These are phyloP conservation scores for Drosophila sulfurigaster DNA, from an alignment of 1,140 invertebrate species.

Conservation along the genomic window DNA sequence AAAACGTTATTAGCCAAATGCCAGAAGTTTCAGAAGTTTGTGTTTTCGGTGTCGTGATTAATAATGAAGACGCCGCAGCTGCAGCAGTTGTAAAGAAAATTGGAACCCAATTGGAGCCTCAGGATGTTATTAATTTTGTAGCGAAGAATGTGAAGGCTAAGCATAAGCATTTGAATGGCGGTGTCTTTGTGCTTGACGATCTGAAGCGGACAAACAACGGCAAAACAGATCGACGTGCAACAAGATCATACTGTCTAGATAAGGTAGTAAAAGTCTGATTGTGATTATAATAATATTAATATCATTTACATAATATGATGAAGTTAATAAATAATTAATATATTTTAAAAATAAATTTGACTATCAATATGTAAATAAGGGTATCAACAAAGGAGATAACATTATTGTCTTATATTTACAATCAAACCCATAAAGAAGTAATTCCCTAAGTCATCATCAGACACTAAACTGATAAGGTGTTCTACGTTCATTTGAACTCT, in stretches of 20 bases:
- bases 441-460: no score
- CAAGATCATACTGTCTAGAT: not conserved
- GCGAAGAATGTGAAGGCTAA: not conserved
- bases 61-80: conserved; percentile 7
- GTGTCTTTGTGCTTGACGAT: not conserved
- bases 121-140: conserved; percentile 7
- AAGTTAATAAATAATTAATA: no score
- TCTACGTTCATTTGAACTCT: no score
- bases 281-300: no score
- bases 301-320: no score
- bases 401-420: no score
- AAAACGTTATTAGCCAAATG: not conserved
- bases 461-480: no score
- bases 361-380: no score
- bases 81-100: not conserved
- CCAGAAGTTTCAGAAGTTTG: conserved; percentile 11
- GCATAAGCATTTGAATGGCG: conserved; percentile 1
- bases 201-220: not conserved
- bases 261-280: not conserved
- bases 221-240: conserved; percentile 5
- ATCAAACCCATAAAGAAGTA: no score
- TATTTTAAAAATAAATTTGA: no score
- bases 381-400: no score
- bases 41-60: not conserved
- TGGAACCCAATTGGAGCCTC: not conserved